These are phyloP conservation scores for Tortrix viridana DNA, from an alignment of 2,888 invertebrate genomes.

Conservation along the genomic window DNA sequence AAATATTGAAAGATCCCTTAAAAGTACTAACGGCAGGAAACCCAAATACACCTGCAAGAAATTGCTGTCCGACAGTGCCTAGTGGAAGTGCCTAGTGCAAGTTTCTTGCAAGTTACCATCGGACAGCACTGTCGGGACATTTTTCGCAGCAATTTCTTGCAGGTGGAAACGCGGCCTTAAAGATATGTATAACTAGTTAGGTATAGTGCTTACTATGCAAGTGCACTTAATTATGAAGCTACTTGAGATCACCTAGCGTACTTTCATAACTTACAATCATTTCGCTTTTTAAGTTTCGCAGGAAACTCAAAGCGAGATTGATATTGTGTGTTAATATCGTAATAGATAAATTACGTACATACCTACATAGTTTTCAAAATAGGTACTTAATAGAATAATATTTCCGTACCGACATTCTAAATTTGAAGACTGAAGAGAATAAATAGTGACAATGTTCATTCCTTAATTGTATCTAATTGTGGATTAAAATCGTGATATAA, in stretches of 20 bases:
- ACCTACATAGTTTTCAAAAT: not conserved
- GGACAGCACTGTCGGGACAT: no score
- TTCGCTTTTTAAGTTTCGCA: constrained; percentile 72
- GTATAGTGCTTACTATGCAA: not conserved
- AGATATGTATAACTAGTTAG: not conserved
- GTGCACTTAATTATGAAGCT: not conserved
- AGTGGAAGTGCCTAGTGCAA: no score
- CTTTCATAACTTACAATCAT: constrained; percentile 47
- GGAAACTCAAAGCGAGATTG: constrained; percentile 71
- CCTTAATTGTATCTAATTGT: constrained; percentile 28
- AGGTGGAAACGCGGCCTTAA: no score
- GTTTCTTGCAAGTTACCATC: no score
- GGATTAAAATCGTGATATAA: constrained; percentile 42
- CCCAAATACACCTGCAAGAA: no score
- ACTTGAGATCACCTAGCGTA: constrained; percentile 7
- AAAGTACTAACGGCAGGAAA: no score
- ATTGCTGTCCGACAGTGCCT: no score
- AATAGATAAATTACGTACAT: not conserved
- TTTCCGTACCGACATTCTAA: not conserved
- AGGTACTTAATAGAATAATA: not conserved
- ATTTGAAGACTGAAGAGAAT: constrained; percentile 26
- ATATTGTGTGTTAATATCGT: constrained; percentile 36
- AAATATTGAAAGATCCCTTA: no score
- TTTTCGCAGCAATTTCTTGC: no score
- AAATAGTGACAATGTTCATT: constrained; percentile 21